These are phyloP conservation scores for Phyllostomus hastatus DNA, from an alignment of 2,113 vertebrate species.

Conservation along the genomic window DNA sequence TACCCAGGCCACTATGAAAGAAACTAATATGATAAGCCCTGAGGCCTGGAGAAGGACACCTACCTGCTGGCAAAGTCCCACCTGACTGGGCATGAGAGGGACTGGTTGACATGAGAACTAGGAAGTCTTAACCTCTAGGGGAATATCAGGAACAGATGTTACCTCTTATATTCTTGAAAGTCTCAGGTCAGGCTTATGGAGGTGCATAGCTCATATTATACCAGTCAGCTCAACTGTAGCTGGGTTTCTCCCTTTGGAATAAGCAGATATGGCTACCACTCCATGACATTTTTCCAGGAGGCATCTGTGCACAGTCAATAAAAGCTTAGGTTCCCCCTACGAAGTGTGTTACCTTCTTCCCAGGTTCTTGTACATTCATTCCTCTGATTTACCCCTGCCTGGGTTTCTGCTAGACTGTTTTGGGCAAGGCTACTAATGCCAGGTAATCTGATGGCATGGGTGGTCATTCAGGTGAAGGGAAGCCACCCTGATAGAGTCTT, in stretches of 20 bases:
- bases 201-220: background rate
- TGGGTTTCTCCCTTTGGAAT: background rate
- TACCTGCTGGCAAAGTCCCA: background rate
- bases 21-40: background rate
- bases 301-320: background rate
- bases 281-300: background rate
- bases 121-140: background rate
- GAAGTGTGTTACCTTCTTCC: background rate
- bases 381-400: background rate
- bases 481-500: background rate
- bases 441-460: background rate
- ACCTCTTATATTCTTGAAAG: background rate
- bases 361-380: no score
- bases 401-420: background rate
- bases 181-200: background rate
- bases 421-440: background rate
- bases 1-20: background rate
- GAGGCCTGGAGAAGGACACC: background rate
- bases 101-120: background rate
- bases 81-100: background rate
- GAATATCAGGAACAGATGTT: background rate
- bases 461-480: background rate
- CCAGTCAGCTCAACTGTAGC: background rate
- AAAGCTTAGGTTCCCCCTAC: background rate
- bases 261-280: background rate